Percentiles rank a stretch among this genome's conserved stretches.
These are phyloP conservation scores for Nymphalis urticae DNA, from an alignment of 2,888 invertebrate genomes.

Conservation along the genomic window DNA sequence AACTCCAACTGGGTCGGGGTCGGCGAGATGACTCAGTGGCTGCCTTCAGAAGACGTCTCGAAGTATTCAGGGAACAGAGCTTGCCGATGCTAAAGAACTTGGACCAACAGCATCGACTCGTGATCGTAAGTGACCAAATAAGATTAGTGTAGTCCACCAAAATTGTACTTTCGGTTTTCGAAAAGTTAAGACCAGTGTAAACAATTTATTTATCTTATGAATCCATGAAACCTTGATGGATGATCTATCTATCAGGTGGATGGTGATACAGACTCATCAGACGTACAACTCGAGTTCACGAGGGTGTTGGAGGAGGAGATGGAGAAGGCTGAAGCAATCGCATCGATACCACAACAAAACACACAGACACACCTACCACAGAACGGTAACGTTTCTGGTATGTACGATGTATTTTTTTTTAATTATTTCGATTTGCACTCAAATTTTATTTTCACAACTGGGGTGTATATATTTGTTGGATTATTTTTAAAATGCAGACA, in stretches of 20 bases:
- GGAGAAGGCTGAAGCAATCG: slow-evolving; percentile 78
- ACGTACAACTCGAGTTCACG: slow-evolving; percentile 89
- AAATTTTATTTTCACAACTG: too few species aligned
- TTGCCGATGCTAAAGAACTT: slow-evolving; percentile 93
- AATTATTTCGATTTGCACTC: not conserved
- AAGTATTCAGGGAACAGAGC: slow-evolving; percentile 92
- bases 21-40: slow-evolving; percentile 92
- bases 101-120: slow-evolving; percentile 90
- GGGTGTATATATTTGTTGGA: too few species aligned
- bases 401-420: not conserved
- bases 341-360: slow-evolving; percentile 55
- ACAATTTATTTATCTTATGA: too few species aligned
- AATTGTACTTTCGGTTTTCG: too few species aligned
- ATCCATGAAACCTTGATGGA: too few species aligned
- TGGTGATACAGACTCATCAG: slow-evolving; percentile 90
- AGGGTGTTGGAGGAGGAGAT: slow-evolving; percentile 86
- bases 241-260: slow-evolving; percentile 83
- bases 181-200: too few species aligned
- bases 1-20: slow-evolving; percentile 91
- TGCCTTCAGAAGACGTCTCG: slow-evolving; percentile 90
- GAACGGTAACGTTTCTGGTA: slow-evolving; percentile 37
- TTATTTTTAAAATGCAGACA: too few species aligned
- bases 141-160: too few species aligned
- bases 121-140: slow-evolving; percentile 85
- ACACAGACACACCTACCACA: not conserved